Base-by-base conservation (phyloP, 2,888 invertebrate species). In the Dolichomitus sp. region DNA sequence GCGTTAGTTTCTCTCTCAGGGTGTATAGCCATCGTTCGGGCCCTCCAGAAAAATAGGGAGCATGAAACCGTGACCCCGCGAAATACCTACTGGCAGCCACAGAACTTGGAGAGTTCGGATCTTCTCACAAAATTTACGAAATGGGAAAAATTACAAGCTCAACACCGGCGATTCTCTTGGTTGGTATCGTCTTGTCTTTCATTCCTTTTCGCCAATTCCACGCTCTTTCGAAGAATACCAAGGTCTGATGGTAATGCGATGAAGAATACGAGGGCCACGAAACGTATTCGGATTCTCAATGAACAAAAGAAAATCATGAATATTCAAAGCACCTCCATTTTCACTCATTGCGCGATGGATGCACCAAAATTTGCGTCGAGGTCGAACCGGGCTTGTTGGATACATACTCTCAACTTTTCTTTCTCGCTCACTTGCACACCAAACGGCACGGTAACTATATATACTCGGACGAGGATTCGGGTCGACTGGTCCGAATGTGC, bases 1-100 rank as follows among this genome's bases (percentile, higher is more conserved):
- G 54, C 54, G 54, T 61, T 52, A 37, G 48, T 65, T 37, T 27
- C 14, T 72, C 57, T 52, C 40, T 19, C n/a, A 37, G n/a, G 19
- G 4, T 40, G 63, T 59, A 17, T n/a, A 40, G 4, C 57, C 19
- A 69, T 79, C 48, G 40, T 50, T 59, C 48, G 70, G 50, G 37
- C 69, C 77, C 52, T 50, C 77, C 40, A 65, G 61, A 33, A 50
- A 57, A 50, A 79, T 73, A 73, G 73, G 79, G 79, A 79, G 79
- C 79, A 79, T 40, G 79, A 45, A 79, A 72, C 72, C 79, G 72
- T 79, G 79, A 79, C 79, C 79, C 72, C 73, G 79, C 66, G 59
- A 79, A 79, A 73, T 79, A 79, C 66, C 73, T 72, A n/a, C 27
- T 17, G 57, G 12, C 42, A 7, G 23, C 63, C 48, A 61, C 59